Evolutionary conservation across 2,113 vertebrate genomes (phyloP), one percentile per base, ranked within the genome.

Genomic region (Brienomyrus longianalis): DNA sequence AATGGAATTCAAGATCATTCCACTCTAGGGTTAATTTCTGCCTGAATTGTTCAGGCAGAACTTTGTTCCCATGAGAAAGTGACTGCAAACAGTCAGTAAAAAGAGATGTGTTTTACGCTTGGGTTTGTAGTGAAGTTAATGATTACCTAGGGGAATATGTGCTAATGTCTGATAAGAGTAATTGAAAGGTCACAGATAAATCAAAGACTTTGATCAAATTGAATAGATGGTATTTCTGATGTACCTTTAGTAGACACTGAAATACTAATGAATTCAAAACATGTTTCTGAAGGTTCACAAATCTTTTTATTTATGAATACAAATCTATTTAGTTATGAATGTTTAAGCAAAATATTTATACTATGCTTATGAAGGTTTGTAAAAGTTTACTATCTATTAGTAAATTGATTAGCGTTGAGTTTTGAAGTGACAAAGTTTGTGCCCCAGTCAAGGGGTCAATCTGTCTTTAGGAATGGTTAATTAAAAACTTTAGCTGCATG

Each of bases 71-170:
- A 94, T 93, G 94, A 94, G 93, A 93, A 93, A 91, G 80, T 88
- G 51, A 86, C 90, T 89, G 92, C 90, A 87, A 94, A 95, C 91
- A 91, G 94, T 95, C 93, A 95, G 90, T 39, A 89, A 91, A 90
- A 45, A 90, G 17, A 84, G 91, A 89, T 91, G 62, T 88, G 85
- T 87, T 66, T 92, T 66, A 39, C 83, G 59, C 66, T 90, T 23
- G 92, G 66, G 90, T 93, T 94, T 95, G 94, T 94, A 91, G 92
- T 45, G 89, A 91, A 94, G 94, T 95, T 95, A 95, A 95, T 95
- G 92, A 95, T 95, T 95, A 90, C 93, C 92, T 87, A 92, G 90
- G 92, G 10, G 89, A 90, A 92, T 84, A 70, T 86, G 89, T 91
- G 88, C 47, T 85, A 90, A 93, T 92, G 92, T 92, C 90, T 92